These are phyloP conservation scores for Ophonus ardosiacus DNA, from an alignment of 2,888 invertebrate species.

Conservation along the genomic window DNA sequence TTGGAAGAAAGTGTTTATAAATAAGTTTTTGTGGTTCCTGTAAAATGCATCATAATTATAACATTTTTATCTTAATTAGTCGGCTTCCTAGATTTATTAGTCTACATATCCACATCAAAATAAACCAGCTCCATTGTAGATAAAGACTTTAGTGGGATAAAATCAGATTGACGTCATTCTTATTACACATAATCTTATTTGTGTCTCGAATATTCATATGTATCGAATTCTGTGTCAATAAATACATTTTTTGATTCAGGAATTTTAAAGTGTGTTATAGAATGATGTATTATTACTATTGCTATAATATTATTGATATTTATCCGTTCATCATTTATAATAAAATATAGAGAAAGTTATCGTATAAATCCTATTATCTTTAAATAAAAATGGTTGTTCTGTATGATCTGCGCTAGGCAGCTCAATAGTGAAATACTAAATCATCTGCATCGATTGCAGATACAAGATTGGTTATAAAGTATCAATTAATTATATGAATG, in stretches of 20 bases:
- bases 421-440: slow-evolving; percentile 34
- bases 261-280: slow-evolving; percentile 60
- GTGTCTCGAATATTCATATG: slow-evolving; percentile 34
- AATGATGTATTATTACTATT: slow-evolving; percentile 61
- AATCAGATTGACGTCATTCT: slow-evolving; percentile 40
- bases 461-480: slow-evolving; percentile 44
- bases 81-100: slow-evolving; percentile 56
- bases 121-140: slow-evolving; percentile 58
- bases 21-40: neutral
- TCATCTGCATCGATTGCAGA: slow-evolving; percentile 28
- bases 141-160: slow-evolving; percentile 39
- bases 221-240: slow-evolving; percentile 48
- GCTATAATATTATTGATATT: slow-evolving; percentile 61
- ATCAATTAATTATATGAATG: slow-evolving; percentile 50
- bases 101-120: slow-evolving; percentile 60
- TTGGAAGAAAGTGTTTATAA: neutral
- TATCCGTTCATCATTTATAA: slow-evolving; percentile 60
- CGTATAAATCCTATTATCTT: slow-evolving; percentile 48
- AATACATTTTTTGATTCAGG: slow-evolving; percentile 53
- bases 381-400: slow-evolving; percentile 38
- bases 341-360: slow-evolving; percentile 55
- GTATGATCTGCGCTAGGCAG: slow-evolving; percentile 41
- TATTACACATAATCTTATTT: slow-evolving; percentile 16
- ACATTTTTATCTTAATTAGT: slow-evolving; percentile 56
- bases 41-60: slow-evolving; percentile 16